Evolutionary conservation across 2,113 vertebrate species (phyloP).

Genomic region (Fulica atra): DNA sequence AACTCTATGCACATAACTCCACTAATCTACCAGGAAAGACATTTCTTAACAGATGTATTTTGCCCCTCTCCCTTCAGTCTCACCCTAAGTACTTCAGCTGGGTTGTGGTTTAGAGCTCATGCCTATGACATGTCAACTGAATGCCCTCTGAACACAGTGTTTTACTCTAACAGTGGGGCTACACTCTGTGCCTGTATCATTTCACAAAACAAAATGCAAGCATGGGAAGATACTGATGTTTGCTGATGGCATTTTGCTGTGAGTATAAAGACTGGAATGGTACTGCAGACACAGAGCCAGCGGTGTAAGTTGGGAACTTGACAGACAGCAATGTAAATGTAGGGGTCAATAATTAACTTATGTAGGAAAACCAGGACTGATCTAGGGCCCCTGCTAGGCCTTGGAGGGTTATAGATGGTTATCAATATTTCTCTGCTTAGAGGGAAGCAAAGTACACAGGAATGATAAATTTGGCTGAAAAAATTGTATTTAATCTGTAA

Average conservation of each 20-base stretch:
- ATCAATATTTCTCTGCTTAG: neutral
- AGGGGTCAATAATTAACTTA: conserved; percentile 48
- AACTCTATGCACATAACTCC: neutral
- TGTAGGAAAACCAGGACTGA: neutral
- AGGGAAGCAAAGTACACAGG: neutral
- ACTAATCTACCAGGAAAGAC: neutral
- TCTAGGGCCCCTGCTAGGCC: neutral
- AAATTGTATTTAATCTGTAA: neutral
- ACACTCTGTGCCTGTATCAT: accelerated
- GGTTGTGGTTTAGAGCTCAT: neutral
- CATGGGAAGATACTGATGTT: neutral
- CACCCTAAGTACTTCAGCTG: neutral
- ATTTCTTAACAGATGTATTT: neutral
- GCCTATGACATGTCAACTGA: neutral
- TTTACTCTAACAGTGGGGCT: neutral
- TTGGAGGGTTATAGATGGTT: neutral
- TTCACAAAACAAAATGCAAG: neutral
- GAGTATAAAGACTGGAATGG: neutral
- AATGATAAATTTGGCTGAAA: neutral
- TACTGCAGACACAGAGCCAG: accelerated
- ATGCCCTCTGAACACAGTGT: neutral
- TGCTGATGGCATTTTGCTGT: neutral
- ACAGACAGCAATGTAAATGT: neutral
- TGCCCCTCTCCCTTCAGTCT: neutral
- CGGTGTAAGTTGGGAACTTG: neutral